Evolutionary conservation across 2,797 vertebrate genomes (phyloP).

Genomic region (Enteromius unitaeniatus): DNA sequence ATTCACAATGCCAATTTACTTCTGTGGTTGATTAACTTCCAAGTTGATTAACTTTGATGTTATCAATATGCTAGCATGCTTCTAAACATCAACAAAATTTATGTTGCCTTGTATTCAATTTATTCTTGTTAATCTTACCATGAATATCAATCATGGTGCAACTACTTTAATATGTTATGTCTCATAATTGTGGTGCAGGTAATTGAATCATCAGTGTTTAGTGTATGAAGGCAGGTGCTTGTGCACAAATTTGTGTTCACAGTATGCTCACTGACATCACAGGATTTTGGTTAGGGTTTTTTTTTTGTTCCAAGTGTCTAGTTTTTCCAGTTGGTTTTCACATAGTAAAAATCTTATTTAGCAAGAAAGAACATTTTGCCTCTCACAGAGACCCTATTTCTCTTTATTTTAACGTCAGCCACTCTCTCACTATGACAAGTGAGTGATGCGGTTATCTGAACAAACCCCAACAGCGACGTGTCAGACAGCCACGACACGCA

Average conservation of each 20-base stretch:
- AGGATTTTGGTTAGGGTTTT: background rate
- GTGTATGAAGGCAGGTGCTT: background rate
- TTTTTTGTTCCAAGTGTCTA: background rate
- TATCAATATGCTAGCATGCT: background rate
- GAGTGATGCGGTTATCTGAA: slow-evolving; percentile 40
- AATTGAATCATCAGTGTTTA: background rate
- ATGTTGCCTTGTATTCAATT: background rate
- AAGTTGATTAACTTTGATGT: background rate
- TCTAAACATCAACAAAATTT: background rate
- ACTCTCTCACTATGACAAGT: slow-evolving; percentile 24
- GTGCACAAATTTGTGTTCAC: background rate
- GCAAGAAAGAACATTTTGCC: slow-evolving; percentile 23
- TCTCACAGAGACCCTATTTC: slow-evolving; percentile 8
- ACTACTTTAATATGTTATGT: background rate
- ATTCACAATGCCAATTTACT: background rate
- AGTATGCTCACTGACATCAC: background rate
- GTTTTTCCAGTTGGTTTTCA: background rate
- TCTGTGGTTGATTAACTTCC: background rate
- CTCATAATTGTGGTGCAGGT: background rate
- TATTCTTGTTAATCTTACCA: background rate
- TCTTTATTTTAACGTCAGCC: background rate
- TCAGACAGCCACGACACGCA: slow-evolving; percentile 1
- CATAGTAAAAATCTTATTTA: slow-evolving; percentile 29
- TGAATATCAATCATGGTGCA: background rate
- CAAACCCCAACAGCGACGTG: slow-evolving; percentile 29